Percentiles rank a stretch among this genome's conserved stretches.
These are phyloP conservation scores for Acronicta psi DNA, from an alignment of 2,888 invertebrate species.

Conservation along the genomic window DNA sequence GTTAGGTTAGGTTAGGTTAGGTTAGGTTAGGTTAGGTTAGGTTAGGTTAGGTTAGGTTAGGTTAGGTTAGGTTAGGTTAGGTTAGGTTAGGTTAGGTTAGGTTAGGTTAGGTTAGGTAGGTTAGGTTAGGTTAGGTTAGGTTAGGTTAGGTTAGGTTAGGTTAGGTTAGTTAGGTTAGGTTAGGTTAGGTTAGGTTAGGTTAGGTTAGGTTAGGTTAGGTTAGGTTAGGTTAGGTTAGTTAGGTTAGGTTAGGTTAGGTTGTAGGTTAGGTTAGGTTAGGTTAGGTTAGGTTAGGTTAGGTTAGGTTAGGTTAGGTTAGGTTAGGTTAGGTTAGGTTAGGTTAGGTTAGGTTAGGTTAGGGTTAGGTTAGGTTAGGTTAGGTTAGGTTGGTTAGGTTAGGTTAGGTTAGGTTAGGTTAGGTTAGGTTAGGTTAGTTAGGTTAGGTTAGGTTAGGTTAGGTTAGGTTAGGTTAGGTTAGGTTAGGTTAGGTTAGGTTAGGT, in stretches of 20 bases:
- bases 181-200: conserved; percentile 37
- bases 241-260: too few relatives aligned
- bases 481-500: conserved; percentile 49
- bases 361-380: conserved; percentile 34
- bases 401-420: too few relatives aligned
- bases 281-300: conserved; percentile 37
- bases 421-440: conserved; percentile 36
- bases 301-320: conserved; percentile 36
- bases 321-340: conserved; percentile 35
- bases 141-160: conserved; percentile 11
- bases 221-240: conserved; percentile 37
- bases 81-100: conserved; percentile 37
- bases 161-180: conserved; percentile 28
- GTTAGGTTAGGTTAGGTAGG: too few relatives aligned
- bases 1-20: conserved; percentile 38
- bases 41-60: conserved; percentile 36
- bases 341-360: conserved; percentile 34
- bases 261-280: conserved; percentile 37
- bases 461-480: conserved; percentile 51
- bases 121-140: too few relatives aligned
- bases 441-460: conserved; percentile 42
- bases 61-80: conserved; percentile 37
- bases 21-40: conserved; percentile 32
- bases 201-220: conserved; percentile 36
- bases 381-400: conserved; percentile 30